phyloP scores from a whole-genome alignment of 23 tunicate genomes.

The Styela plicata region DNA sequence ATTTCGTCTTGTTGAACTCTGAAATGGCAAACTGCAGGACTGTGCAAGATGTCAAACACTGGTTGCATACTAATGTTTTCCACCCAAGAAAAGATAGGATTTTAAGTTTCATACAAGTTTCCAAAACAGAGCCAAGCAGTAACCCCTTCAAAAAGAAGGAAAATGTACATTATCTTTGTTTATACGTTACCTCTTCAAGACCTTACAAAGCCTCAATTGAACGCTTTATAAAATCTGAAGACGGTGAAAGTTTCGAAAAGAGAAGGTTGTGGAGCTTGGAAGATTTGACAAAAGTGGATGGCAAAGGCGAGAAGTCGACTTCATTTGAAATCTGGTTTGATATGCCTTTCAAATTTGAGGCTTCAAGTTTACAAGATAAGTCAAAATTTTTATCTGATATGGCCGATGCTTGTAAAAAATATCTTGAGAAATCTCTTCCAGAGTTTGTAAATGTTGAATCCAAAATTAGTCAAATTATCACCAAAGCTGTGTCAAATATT shows the following conservation, averaged over 20 bases:
- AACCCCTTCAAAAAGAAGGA: slow-evolving; percentile 59
- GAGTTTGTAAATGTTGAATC: slow-evolving; percentile 48
- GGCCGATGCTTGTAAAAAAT: slow-evolving; percentile 45
- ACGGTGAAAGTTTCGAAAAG: slow-evolving; percentile 69
- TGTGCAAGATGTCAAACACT: slow-evolving; percentile 74
- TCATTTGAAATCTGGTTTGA: slow-evolving; percentile 72
- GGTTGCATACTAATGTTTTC: slow-evolving; percentile 67
- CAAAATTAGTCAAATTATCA: slow-evolving; percentile 22
- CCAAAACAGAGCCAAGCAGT: slow-evolving; percentile 68
- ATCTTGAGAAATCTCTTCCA: slow-evolving; percentile 36
- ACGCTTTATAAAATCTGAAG: slow-evolving; percentile 25
- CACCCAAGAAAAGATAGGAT: slow-evolving; percentile 80
- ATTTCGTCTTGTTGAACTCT: no score
- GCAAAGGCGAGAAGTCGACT: slow-evolving; percentile 25
- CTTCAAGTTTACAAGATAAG: slow-evolving; percentile 42
- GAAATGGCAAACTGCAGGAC: slow-evolving; percentile 25
- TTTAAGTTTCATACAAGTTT: slow-evolving; percentile 75
- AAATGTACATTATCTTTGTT: slow-evolving; percentile 83
- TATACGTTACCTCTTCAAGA: slow-evolving; percentile 64
- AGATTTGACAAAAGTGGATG: slow-evolving; percentile 77
- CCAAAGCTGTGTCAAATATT: slow-evolving; percentile 27
- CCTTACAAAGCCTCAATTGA: slow-evolving; percentile 62
- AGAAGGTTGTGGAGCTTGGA: slow-evolving; percentile 71
- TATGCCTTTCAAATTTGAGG: slow-evolving; percentile 65
- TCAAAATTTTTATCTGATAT: slow-evolving; percentile 68